These are phyloP conservation scores for Lochmaea crataegi DNA, from an alignment of 2,888 invertebrate species.

Conservation along the genomic window DNA sequence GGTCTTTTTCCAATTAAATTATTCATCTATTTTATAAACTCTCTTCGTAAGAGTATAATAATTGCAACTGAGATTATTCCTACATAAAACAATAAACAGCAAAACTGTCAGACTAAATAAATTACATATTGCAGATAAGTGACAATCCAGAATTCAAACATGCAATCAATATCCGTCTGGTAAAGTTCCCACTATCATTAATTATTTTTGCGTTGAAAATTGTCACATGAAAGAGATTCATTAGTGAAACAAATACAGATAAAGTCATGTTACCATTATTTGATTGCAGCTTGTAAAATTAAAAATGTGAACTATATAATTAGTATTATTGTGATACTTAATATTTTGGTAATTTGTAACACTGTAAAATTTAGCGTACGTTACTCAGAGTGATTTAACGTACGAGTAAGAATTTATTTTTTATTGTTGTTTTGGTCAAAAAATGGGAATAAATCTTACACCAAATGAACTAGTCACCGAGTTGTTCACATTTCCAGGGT, in stretches of 20 bases:
- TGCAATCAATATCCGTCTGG: conserved; percentile 31
- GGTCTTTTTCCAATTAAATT: background rate
- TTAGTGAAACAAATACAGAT: conserved; percentile 1
- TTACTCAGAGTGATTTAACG: no score
- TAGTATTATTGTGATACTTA: background rate
- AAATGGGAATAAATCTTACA: no score
- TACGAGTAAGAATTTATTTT: no score
- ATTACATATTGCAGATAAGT: conserved; percentile 31
- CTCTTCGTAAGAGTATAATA: background rate
- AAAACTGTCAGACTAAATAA: conserved; percentile 23
- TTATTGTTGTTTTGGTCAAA: no score
- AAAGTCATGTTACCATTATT: conserved; percentile 14
- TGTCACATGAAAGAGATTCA: conserved; percentile 36
- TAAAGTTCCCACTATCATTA: conserved; percentile 30
- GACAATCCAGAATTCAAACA: conserved; percentile 29
- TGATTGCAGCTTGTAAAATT: background rate
- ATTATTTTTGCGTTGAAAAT: conserved; percentile 34
- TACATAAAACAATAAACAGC: conserved; percentile 23
- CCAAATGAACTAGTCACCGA: no score
- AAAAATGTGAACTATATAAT: background rate
- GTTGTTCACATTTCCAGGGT: no score
- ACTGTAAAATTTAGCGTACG: no score
- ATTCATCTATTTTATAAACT: background rate
- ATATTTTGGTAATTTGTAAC: no score
- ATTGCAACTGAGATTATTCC: conserved; percentile 9